Conservation (phyloP, 2,797 vertebrate genomes). For the Phoeniculus purpureus region DNA sequence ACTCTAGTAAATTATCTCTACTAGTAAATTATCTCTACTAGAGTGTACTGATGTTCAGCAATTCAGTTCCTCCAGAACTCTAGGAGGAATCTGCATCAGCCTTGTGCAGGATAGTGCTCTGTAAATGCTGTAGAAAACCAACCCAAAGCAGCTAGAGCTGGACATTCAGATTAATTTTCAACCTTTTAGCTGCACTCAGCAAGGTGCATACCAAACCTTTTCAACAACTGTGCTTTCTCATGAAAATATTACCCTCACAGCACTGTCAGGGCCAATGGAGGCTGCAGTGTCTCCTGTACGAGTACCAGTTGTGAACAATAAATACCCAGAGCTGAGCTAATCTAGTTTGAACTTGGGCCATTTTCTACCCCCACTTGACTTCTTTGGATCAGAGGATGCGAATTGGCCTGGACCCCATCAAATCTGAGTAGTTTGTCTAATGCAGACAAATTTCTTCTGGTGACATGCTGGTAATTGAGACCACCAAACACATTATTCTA, state of each 20-base stretch:
- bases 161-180: background rate
- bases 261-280: background rate
- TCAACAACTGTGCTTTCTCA: background rate
- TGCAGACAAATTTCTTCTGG: conserved; percentile 40
- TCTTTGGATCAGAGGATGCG: conserved; percentile 16
- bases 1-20: background rate
- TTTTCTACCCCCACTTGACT: conserved; percentile 12
- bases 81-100: background rate
- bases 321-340: background rate
- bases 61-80: background rate
- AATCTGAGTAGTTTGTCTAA: conserved; percentile 21
- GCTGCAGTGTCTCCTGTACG: background rate
- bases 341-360: background rate
- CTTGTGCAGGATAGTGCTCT: background rate
- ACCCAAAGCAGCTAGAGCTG: background rate
- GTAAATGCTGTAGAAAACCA: background rate
- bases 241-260: background rate
- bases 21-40: too few species aligned
- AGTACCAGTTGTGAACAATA: background rate
- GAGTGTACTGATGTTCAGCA: background rate
- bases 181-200: too few species aligned
- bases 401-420: conserved; percentile 30
- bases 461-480: conserved; percentile 50
- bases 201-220: background rate
- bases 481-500: conserved; percentile 44